Conservation (phyloP, 2,113 vertebrate genomes). For the Phrynosoma platyrhinos region DNA sequence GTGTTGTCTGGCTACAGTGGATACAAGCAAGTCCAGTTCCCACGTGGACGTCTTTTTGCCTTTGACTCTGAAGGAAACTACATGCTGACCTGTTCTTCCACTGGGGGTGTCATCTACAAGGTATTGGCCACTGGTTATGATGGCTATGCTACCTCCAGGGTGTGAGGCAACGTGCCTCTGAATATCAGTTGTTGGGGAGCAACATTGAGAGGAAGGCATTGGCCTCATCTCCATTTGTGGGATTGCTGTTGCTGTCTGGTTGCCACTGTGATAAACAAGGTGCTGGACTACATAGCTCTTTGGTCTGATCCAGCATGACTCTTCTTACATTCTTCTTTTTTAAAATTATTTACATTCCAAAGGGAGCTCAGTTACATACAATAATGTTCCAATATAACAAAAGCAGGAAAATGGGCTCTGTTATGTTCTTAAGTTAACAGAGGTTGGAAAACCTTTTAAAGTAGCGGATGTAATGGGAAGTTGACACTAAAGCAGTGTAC, state of each 20-base stretch:
- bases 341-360: no score
- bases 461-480: neutral
- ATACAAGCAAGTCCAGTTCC: conserved; percentile 96
- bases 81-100: conserved; percentile 90
- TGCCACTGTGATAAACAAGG: neutral
- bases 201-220: no score
- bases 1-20: conserved; percentile 95
- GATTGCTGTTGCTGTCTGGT: no score
- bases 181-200: neutral
- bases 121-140: conserved; percentile 67
- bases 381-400: no score
- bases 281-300: neutral
- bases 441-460: neutral
- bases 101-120: conserved; percentile 91
- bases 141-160: neutral
- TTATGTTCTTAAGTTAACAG: neutral
- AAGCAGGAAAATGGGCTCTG: no score
- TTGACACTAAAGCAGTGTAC: no score
- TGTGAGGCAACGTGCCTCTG: neutral
- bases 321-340: no score
- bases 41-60: conserved; percentile 92
- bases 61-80: conserved; percentile 97
- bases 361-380: no score
- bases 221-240: no score
- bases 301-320: neutral